Evolutionary conservation across 2,888 invertebrate species (phyloP), one percentile per base, ranked within the genome.

Genomic region (Drosophila colorata): DNA sequence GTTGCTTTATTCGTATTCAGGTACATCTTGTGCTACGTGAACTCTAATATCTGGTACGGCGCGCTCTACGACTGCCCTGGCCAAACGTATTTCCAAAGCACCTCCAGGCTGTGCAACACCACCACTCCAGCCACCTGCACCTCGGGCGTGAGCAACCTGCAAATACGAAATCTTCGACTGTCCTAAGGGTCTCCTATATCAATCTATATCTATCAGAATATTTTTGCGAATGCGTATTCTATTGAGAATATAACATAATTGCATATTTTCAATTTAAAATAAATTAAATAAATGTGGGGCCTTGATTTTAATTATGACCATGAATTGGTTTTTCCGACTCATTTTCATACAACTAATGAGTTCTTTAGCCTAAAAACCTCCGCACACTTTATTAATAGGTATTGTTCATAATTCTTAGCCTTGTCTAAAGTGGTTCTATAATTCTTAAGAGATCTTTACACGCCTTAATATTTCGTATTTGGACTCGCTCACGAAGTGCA

Each of bases 401-500:
- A 67, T 76, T 85, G 64, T 82, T 79, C 80, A 82, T 85, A 79
- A 73, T 69, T 51, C 56, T 53, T 43, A 35, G 61, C 60, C 63
- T 76, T 52, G 69, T 58, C 70, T 61, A 56, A 80, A 74, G 80
- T 83, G 78, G 63, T 77, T 71, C 49, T 40, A 83, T 64, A 75
- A 65, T 51, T 58, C 58, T 51, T 8, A 7, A 33, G 23, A 59
- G 40, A 59, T 67, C 4, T 55, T 55, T 51, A 43, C 47, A 51
- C 37, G 46, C 55, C 41, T 41, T 46, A 41, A 58, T 53, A 46
- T 43, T 38, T 60, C 13, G 43, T 31, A 14, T 49, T 28, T 28
- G 9, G 2, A 28, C 28, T 9, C 28, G 2, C 9, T 28, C 28
- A 9, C 28, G 2, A 28, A 28, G 28, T 28, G 28, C 2, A 28